Base-by-base conservation (phyloP, 1,140 invertebrate genomes). In the Linepithema humile region DNA sequence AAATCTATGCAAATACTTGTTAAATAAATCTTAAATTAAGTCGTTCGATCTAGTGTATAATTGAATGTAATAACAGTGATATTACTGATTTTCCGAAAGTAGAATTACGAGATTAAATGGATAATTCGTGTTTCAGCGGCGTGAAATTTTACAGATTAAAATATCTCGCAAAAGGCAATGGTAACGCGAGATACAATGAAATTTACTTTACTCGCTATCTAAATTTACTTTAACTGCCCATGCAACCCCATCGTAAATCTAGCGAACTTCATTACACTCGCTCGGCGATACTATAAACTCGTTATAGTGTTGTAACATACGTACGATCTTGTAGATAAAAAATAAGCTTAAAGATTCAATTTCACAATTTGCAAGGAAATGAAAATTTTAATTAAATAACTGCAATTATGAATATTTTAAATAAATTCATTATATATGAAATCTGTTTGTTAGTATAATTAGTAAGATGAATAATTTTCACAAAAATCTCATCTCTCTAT, bases 301-400 rank as follows among this genome's bases (percentile, higher is more conserved):
- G 70, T 86, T 86, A 87, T 55, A 55, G 53, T 69, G 64, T 83
- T 83, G 78, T 87, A 87, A n/a, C n/a, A n/a, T n/a, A n/a, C n/a
- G n/a, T n/a, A n/a, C n/a, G n/a, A n/a, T n/a, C n/a, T n/a, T n/a
- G n/a, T n/a, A n/a, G n/a, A n/a, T n/a, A n/a, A n/a, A n/a, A n/a
- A n/a, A 87, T 83, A 83, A 86, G 70, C 70, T 87, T 86, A 86
- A 77, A 86, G 83, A 70, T n/a, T n/a, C n/a, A n/a, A n/a, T n/a
- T n/a, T n/a, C n/a, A n/a, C n/a, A n/a, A n/a, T n/a, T n/a, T n/a
- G n/a, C n/a, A n/a, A n/a, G n/a, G n/a, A n/a, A n/a, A n/a, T n/a
- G n/a, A n/a, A n/a, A n/a, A n/a, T n/a, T n/a, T n/a, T n/a, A n/a
- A n/a, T n/a, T n/a, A n/a, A n/a, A n/a, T n/a, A n/a, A n/a, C n/a